These are phyloP conservation scores for Drosophila arizonae DNA, from an alignment of 1,140 invertebrate genomes.

Conservation along the genomic window DNA sequence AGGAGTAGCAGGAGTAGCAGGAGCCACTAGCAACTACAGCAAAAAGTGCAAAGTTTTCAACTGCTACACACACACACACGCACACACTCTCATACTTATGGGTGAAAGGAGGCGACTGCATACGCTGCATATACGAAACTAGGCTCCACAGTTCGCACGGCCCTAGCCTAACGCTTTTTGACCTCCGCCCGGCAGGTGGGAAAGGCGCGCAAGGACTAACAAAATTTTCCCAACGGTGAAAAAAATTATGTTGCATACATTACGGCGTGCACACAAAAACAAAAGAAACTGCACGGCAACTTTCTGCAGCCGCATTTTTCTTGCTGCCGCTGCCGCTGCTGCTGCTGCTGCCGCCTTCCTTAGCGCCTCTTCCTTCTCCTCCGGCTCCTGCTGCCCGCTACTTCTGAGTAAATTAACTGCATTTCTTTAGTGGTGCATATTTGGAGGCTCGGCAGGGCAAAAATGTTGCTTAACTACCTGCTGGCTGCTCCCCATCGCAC, in stretches of 20 bases:
- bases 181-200: constrained; percentile 19
- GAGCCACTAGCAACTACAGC: constrained; percentile 33
- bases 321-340: constrained; percentile 42
- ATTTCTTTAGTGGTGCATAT: constrained; percentile 78
- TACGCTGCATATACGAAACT: constrained; percentile 46
- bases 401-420: constrained; percentile 81
- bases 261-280: constrained; percentile 78
- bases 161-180: constrained; percentile 31
- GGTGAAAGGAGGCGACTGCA: constrained; percentile 64
- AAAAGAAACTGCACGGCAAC: constrained; percentile 79
- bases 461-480: constrained; percentile 42
- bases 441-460: constrained; percentile 63
- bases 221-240: constrained; percentile 64
- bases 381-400: constrained; percentile 45
- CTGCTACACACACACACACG: constrained; percentile 57
- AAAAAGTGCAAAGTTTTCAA: constrained; percentile 72
- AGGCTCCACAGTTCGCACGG: constrained; percentile 42
- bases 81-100: constrained; percentile 13
- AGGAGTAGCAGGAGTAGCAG: constrained; percentile 1
- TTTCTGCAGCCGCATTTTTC: constrained; percentile 71
- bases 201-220: constrained; percentile 58
- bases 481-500: constrained; percentile 2
- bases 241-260: constrained; percentile 74
- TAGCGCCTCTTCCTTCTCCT: constrained; percentile 6
- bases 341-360: constrained; percentile 33